These are phyloP conservation scores for Intellagama lesueurii DNA, from an alignment of 2,797 vertebrate genomes.

Conservation along the genomic window DNA sequence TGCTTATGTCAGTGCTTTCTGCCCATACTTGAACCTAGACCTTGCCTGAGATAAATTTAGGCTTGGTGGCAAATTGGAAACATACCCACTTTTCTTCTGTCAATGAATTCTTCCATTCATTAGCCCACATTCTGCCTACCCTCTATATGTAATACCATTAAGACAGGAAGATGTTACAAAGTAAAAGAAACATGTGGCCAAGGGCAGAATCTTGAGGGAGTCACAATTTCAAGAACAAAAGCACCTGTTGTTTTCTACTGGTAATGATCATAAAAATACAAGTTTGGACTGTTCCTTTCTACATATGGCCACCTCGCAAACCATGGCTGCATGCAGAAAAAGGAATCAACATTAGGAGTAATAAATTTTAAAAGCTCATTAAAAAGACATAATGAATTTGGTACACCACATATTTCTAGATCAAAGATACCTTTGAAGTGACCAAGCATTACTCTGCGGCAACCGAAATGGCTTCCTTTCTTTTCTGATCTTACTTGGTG, in stretches of 20 bases:
- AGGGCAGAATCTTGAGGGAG: constrained; percentile 15
- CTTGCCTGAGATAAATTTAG: neutral
- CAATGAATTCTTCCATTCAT: constrained; percentile 15
- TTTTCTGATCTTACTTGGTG: constrained; percentile 76
- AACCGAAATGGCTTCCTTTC: constrained; percentile 79
- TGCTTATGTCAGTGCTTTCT: neutral
- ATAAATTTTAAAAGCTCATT: constrained; percentile 78
- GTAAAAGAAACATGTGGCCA: constrained; percentile 56
- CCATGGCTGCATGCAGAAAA: constrained; percentile 61
- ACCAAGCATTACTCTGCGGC: constrained; percentile 80
- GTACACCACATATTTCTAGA: constrained; percentile 86
- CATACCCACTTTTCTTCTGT: neutral
- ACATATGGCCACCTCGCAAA: constrained; percentile 53
- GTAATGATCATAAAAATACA: constrained; percentile 70
- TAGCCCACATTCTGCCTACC: neutral
- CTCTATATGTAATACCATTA: neutral
- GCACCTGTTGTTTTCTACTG: constrained; percentile 79
- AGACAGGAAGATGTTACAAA: constrained; percentile 22
- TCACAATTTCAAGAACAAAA: constrained; percentile 66
- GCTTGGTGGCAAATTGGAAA: neutral
- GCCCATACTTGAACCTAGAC: rapidly evolving
- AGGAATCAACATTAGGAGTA: constrained; percentile 71
- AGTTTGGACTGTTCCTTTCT: constrained; percentile 58
- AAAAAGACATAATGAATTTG: constrained; percentile 81
- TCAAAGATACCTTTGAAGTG: constrained; percentile 86